Evolutionary conservation across 2,797 vertebrate species (phyloP), one percentile per base, ranked within the genome.

Genomic region (Melanotaenia parkinsoni): DNA sequence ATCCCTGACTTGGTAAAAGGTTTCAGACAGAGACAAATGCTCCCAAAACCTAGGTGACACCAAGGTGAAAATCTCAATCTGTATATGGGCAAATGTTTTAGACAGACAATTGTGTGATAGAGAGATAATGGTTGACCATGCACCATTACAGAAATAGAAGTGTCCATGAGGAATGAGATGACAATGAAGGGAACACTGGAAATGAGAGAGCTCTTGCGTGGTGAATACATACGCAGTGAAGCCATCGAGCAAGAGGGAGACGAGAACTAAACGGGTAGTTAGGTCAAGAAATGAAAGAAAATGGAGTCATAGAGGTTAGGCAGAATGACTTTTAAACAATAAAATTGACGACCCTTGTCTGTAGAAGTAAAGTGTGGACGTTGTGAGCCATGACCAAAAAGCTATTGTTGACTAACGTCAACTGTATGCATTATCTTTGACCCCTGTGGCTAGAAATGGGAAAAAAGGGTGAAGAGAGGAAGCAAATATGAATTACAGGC

Each of bases 291-390:
- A 92, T 92, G 93, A 94, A 94, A 92, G 91, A 85, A 92, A 94
- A 94, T 91, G 88, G 93, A 93, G 92, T 89, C 93, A 89, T 94
- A 91, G 93, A 93, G 92, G 92, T 89, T 86, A 90, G 90, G 91
- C 88, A 93, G 85, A 94, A 95, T 93, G 91, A 94, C 92, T 94
- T 92, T 95, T 95, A 94, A 95, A 94, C 94, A 95, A 94, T 95
- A 93, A 93, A 94, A 94, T 93, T 93, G 91, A 94, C 86, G 91
- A 91, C 89, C 88, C 88, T 89, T 93, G 91, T 91, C 90, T 89
- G 83, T 74, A 70, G 78, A 87, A 82, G 90, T 80, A 92, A 90
- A 92, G 92, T 90, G 91, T 88, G 86, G 80, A 85, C 18, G 86
- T 90, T 79, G 89, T 91, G 92, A 93, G 91, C 91, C 93, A 81